phyloP scores from a whole-genome alignment of 2,888 invertebrate species.

The Idaea aversata region DNA sequence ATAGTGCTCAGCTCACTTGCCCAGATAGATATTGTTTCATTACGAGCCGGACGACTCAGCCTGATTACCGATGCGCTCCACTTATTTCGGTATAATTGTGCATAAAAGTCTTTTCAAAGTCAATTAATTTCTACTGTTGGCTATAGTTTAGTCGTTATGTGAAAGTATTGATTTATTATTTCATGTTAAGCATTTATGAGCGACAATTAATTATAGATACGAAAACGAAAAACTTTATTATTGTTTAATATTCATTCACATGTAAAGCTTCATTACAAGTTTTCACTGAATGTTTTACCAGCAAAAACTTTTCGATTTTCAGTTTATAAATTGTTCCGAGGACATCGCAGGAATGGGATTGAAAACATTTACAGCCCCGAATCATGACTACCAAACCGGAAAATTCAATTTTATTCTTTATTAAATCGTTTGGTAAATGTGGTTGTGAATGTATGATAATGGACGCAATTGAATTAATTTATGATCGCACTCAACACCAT shows the following conservation, averaged over 20 bases:
- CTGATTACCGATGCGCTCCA: constrained; percentile 74
- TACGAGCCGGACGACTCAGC: constrained; percentile 68
- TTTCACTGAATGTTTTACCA: too few relatives aligned
- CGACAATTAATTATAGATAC: too few relatives aligned
- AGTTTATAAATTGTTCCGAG: too few relatives aligned
- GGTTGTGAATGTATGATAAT: not conserved
- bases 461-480: not conserved
- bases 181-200: too few relatives aligned
- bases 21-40: constrained; percentile 51
- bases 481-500: not conserved
- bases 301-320: too few relatives aligned
- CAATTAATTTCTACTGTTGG: constrained; percentile 3
- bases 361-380: not conserved
- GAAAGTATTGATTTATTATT: too few relatives aligned
- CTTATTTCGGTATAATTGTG: constrained; percentile 47
- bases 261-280: too few relatives aligned
- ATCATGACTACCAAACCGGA: not conserved
- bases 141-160: too few relatives aligned
- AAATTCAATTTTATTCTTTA: not conserved
- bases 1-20: constrained; percentile 34
- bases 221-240: too few relatives aligned
- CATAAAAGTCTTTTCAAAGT: constrained; percentile 29
- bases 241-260: too few relatives aligned
- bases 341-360: not conserved
- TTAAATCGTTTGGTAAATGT: not conserved